Conservation (phyloP, 2,888 invertebrate species). For the Pristionchus exspectatus region DNA sequence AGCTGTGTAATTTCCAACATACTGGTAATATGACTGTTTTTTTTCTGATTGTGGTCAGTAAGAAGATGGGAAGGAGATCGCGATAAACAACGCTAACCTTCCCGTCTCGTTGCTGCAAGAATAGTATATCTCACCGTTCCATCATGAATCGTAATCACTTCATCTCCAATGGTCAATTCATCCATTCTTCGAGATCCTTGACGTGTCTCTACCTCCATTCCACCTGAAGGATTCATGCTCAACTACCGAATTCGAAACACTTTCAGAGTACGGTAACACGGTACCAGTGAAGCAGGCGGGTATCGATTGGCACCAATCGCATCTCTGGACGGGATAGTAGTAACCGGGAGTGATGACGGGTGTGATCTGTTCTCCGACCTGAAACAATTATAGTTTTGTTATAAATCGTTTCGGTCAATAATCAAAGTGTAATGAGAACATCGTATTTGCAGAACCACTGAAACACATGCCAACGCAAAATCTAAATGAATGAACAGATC, state of each 20-base stretch:
- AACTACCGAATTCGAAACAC: not conserved
- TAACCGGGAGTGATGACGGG: slow-evolving; percentile 74
- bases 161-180: slow-evolving; percentile 68
- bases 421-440: not conserved
- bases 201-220: slow-evolving; percentile 62
- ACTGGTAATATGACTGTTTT: too few relatives aligned
- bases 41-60: too few relatives aligned
- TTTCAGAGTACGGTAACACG: not conserved
- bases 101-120: too few relatives aligned
- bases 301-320: slow-evolving; percentile 63
- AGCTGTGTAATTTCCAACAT: too few relatives aligned
- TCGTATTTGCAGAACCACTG: not conserved
- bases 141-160: slow-evolving; percentile 66
- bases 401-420: too few relatives aligned
- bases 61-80: too few relatives aligned
- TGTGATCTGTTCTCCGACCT: slow-evolving; percentile 74
- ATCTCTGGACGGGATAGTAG: slow-evolving; percentile 71
- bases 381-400: slow-evolving; percentile 2
- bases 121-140: slow-evolving; percentile 61
- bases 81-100: too few relatives aligned
- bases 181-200: slow-evolving; percentile 66
- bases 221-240: not conserved
- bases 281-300: slow-evolving; percentile 72
- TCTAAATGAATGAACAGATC: not conserved
- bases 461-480: not conserved